Evolutionary conservation across 2,888 invertebrate species (phyloP), one percentile per base, ranked within the genome.

Genomic region (Margaritifera margaritifera): DNA sequence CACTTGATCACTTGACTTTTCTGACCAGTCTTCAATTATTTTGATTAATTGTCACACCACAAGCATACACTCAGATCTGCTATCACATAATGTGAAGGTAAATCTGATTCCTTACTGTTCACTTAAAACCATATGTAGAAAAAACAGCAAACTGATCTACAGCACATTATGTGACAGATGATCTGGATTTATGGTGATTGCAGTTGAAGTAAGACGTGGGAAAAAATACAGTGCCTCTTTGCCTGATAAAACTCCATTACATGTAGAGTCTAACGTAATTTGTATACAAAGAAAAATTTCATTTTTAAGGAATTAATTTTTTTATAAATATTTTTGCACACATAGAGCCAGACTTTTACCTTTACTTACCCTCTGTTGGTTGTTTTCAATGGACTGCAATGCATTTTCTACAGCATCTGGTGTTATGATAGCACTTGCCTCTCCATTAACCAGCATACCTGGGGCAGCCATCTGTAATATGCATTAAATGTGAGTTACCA

Each of bases 381-480:
- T 92, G 91, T 97, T 96, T 89, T 99, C 98, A 83, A 99, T 91
- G 74, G 96, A 95, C 87, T 97, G 96, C 80, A 99, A 95, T 73
- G 98, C 98, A 89, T 95, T 94, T 86, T 93, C 92, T 87, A 99
- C 94, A 90, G 96, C 95, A 86, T 98, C 98, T 84, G 96, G 95
- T 64, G 97, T 96, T 80, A 98, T 96, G 87, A 81, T 74, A n/a
- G 82, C 80, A 20, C 85, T 84, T 55, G 84, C 78, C 52, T 90
- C 90, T 15, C 89, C 89, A 90, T 96, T 98, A 83, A 96, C 96
- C 90, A 96, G 95, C 86, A 98, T 97, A 91, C 98, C 98, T 85
- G 98, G 92, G 60, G 98, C 97, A 61, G 98, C 98, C 93, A 98
- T 98, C 92, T 90, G 71, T 8, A 75, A 71, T 55, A 31, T 25